Conservation (phyloP, 1,140 invertebrate genomes). For the Pentalonia nigronervosa region DNA sequence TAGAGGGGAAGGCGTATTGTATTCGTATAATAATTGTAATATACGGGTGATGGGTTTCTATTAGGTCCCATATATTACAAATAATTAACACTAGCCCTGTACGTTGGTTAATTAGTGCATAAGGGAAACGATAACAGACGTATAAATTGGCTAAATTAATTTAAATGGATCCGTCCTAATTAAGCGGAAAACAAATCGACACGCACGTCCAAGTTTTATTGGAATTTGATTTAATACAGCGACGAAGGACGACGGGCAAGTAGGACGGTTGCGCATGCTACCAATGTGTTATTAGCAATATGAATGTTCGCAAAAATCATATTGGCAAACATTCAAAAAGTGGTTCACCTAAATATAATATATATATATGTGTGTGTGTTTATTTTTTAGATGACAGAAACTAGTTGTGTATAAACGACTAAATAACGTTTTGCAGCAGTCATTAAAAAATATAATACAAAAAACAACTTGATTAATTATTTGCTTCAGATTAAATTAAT, state of each 20-base stretch:
- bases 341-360: neutral
- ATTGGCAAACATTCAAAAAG: neutral
- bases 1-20: conserved; percentile 49
- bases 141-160: conserved; percentile 58
- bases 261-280: neutral
- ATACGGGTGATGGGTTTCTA: conserved; percentile 53
- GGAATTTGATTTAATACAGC: conserved; percentile 47
- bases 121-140: conserved; percentile 50
- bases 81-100: conserved; percentile 53
- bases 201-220: conserved; percentile 19
- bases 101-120: conserved; percentile 51
- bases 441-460: neutral
- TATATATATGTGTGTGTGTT: neutral
- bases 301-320: neutral
- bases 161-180: conserved; percentile 58
- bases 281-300: neutral
- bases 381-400: neutral
- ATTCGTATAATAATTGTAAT: conserved; percentile 43
- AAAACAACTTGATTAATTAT: neutral
- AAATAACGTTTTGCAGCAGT: neutral
- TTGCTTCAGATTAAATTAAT: neutral
- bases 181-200: conserved; percentile 52
- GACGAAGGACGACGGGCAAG: conserved; percentile 10
- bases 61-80: conserved; percentile 42
- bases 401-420: neutral